Evolutionary conservation across 2,888 invertebrate genomes (phyloP), one percentile per base, ranked within the genome.

Genomic region (Bellardia bayeri): DNA sequence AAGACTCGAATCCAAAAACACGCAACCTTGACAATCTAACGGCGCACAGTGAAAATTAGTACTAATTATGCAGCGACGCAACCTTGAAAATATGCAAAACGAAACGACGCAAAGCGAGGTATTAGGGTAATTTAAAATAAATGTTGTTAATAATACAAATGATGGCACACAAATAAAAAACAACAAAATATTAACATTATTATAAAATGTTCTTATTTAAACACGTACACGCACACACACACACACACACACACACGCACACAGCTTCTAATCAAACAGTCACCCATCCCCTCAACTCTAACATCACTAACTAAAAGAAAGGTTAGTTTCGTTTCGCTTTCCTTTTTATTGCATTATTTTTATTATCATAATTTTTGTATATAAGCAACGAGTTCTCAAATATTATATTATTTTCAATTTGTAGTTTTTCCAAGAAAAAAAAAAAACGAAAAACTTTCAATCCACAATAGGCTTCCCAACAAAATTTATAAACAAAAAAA

Each of bases 321-420:
- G 2, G 16, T n/a, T 8, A 56, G 23, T 2, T 56, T 23, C 23
- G 23, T 23, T 23, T 23, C 23, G 23, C 23, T 23, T 23, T 23
- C 23, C 23, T 23, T 23, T 23, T 23, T 23, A 23, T 56, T 56
- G 23, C 9, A 56, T 56, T 51, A n/a, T 51, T 45, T 54, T n/a
- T n/a, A 54, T n/a, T 16, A 54, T 16, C 6, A 54, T 54, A 5
- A 2, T 54, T n/a, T 54, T 54, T 54, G 16, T 13, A 13, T 45
- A 13, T 9, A 13, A 45, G 45, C 5, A 23, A 56, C 5, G 16
- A 23, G 16, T 54, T n/a, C n/a, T 23, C 56, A 56, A 56, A 56
- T 56, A 56, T 16, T 56, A 56, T 56, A 56, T 56, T 56, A 56
- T 56, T 56, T 23, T 56, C 1, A 56, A 56, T 56, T 56, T 56